Conservation (phyloP, 2,113 vertebrate genomes). For the Chiloscyllium plagiosum region DNA sequence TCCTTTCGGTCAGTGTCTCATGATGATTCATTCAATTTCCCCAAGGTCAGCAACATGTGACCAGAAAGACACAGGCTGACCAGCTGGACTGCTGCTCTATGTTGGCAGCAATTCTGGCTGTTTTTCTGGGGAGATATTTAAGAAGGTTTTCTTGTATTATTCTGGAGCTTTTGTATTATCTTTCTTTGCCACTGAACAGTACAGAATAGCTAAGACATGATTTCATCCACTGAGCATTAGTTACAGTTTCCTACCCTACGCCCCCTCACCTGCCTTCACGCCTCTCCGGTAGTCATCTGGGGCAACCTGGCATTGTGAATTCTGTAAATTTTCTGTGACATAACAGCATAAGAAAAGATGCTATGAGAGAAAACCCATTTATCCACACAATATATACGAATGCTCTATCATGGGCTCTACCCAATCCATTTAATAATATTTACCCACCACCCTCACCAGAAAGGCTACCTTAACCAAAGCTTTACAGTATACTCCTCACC, state of each 20-base stretch:
- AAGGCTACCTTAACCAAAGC: background rate
- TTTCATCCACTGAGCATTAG: background rate
- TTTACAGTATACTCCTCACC: background rate
- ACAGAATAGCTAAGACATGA: background rate
- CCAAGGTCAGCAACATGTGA: background rate
- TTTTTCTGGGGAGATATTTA: background rate
- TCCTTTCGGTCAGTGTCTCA: background rate
- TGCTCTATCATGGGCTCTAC: background rate
- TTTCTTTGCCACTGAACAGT: background rate
- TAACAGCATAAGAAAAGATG: background rate
- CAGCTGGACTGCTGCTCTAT: background rate
- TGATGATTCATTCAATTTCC: background rate
- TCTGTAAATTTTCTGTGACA: background rate
- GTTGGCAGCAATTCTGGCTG: background rate
- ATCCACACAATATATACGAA: background rate
- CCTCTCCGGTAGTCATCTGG: background rate
- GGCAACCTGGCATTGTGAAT: background rate
- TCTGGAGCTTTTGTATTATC: background rate
- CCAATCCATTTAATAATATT: background rate
- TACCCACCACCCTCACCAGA: background rate
- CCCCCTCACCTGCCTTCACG: background rate
- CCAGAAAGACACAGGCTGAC: background rate
- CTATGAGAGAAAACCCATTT: background rate
- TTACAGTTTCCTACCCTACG: background rate
- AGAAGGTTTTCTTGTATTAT: background rate